These are phyloP conservation scores for Vombatus ursinus DNA, from an alignment of 2,113 vertebrate species.

Conservation along the genomic window DNA sequence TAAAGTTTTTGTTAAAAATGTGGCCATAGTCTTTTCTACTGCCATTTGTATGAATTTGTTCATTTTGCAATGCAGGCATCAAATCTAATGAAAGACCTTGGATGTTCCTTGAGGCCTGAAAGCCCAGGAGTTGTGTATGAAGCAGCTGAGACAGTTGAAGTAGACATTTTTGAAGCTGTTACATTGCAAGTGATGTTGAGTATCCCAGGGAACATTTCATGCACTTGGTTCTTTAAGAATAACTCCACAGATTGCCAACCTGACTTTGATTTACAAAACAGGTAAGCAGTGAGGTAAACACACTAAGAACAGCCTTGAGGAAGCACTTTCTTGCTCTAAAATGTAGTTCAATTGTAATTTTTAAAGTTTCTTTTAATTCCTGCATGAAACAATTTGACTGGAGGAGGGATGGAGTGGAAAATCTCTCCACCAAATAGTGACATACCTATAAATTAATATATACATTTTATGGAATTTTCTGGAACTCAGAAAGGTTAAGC, in stretches of 20 bases:
- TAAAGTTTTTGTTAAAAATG: background rate
- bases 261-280: constrained; percentile 72
- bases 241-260: constrained; percentile 65
- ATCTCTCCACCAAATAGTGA: background rate
- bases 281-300: constrained; percentile 34
- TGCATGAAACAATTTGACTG: background rate
- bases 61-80: background rate
- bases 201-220: constrained; percentile 64
- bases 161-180: constrained; percentile 20
- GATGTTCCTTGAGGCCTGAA: constrained; percentile 15
- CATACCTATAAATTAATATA: background rate
- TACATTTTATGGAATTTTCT: background rate
- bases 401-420: constrained; percentile 14
- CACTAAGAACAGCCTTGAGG: background rate
- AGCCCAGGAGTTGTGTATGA: background rate
- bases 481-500: background rate
- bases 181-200: constrained; percentile 63
- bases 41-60: background rate
- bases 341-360: background rate
- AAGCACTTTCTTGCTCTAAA: background rate
- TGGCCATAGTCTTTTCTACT: background rate
- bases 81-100: constrained; percentile 60
- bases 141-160: constrained; percentile 33
- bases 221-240: constrained; percentile 73
- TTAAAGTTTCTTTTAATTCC: background rate